Percentiles rank a stretch among this genome's conserved stretches.
Evolutionary conservation across 2,888 invertebrate species (phyloP).

Genomic region (Apamea epomidion): DNA sequence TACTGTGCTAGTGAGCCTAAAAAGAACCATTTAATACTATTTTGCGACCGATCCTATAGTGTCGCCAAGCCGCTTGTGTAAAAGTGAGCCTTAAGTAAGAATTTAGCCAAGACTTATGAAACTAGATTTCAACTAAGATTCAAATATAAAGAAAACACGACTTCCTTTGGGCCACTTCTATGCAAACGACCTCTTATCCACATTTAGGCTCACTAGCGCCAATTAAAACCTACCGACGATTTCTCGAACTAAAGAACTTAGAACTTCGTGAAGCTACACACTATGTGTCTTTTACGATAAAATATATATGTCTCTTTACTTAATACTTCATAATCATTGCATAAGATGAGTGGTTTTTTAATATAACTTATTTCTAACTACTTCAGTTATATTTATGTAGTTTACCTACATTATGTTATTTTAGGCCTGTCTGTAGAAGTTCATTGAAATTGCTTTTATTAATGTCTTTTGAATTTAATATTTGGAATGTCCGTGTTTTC

Average conservation of each 20-base stretch:
- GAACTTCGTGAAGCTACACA: slow-evolving; percentile 40
- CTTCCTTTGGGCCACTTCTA: background rate
- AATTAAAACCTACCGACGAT: slow-evolving; percentile 9
- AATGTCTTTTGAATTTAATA: slow-evolving; percentile 29
- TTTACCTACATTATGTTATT: slow-evolving; percentile 21
- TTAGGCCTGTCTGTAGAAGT: slow-evolving; percentile 45
- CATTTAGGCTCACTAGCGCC: slow-evolving; percentile 49
- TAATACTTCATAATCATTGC: slow-evolving; percentile 60
- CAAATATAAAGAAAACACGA: background rate
- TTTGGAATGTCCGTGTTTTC: slow-evolving; percentile 53
- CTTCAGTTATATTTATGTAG: slow-evolving; percentile 12
- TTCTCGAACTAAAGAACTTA: slow-evolving; percentile 27
- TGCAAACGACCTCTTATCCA: background rate
- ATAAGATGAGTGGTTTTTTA: slow-evolving; percentile 41
- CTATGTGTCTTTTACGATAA: slow-evolving; percentile 50
- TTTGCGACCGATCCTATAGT: background rate
- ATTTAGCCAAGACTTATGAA: background rate
- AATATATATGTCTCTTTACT: slow-evolving; percentile 37
- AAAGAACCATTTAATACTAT: background rate
- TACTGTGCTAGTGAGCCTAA: slow-evolving; percentile 39
- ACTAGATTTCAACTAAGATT: background rate
- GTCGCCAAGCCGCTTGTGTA: background rate
- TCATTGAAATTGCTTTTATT: slow-evolving; percentile 15
- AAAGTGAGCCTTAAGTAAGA: background rate
- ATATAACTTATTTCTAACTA: slow-evolving; percentile 29